Conservation (phyloP, 2,797 vertebrate species). For the Falco rusticolus region DNA sequence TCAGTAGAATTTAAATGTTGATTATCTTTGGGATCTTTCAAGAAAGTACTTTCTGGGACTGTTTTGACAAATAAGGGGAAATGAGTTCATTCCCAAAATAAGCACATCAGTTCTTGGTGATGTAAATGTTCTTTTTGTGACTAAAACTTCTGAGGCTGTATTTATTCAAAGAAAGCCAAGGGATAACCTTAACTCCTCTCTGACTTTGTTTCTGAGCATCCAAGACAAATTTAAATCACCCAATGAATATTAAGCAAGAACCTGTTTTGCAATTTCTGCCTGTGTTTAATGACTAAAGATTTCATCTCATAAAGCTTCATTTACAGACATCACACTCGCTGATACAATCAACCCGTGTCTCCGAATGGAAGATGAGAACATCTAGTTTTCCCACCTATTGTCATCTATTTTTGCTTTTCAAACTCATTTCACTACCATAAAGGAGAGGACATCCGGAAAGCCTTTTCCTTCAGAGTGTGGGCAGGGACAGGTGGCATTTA, state of each 20-base stretch:
- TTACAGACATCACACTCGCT: neutral
- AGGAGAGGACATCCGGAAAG: neutral
- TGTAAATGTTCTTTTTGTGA: neutral
- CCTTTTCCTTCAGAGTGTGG: neutral
- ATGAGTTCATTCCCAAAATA: neutral
- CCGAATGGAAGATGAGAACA: slow-evolving; percentile 34
- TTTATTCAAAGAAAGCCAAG: neutral
- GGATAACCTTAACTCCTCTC: neutral
- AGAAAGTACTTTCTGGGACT: neutral
- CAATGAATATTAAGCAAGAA: neutral
- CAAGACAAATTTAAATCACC: neutral
- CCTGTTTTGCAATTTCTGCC: neutral
- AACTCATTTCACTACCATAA: slow-evolving; percentile 3
- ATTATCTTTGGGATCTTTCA: neutral
- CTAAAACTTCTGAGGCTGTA: neutral
- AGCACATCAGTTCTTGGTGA: neutral
- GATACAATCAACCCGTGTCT: neutral
- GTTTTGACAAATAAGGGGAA: neutral
- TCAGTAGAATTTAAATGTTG: neutral
- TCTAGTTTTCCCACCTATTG: neutral
- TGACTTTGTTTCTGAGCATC: neutral
- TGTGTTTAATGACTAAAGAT: slow-evolving; percentile 6
- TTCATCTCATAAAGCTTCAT: slow-evolving; percentile 12
- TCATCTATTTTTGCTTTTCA: slow-evolving; percentile 14
- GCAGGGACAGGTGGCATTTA: neutral